These are phyloP conservation scores for Palythoa grandis DNA, from an alignment of 92 coral and sea anemone species.

Conservation along the genomic window DNA sequence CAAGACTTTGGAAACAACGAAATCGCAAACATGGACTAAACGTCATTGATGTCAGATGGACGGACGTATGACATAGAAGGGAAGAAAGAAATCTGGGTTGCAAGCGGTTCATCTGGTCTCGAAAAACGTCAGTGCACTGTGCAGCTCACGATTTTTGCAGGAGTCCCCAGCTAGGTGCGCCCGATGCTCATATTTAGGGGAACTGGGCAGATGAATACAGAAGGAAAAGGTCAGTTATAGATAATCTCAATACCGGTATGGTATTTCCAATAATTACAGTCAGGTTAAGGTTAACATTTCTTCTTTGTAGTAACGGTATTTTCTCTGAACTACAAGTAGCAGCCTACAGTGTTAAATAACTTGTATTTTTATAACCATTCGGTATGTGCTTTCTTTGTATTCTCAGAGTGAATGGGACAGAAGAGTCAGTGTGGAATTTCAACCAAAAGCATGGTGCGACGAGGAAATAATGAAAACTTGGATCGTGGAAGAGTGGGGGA, in stretches of 20 bases:
- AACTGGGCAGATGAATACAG: too few species aligned
- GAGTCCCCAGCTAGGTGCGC: neutral
- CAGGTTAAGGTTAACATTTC: too few species aligned
- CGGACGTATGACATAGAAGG: constrained; percentile 39
- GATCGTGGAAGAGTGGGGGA: constrained; percentile 40
- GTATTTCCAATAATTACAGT: too few species aligned
- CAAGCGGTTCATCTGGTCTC: constrained; percentile 42
- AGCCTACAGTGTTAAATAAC: too few species aligned
- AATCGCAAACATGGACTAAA: constrained; percentile 31
- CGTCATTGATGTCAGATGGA: constrained; percentile 8
- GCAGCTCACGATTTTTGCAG: constrained; percentile 52
- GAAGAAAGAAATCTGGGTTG: constrained; percentile 43
- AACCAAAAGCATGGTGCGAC: constrained; percentile 50
- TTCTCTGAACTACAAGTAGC: too few species aligned
- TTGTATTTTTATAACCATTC: too few species aligned
- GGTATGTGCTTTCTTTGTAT: too few species aligned
- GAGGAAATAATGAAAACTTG: too few species aligned
- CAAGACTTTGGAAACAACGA: constrained; percentile 29
- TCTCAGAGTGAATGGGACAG: constrained; percentile 18
- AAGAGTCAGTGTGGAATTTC: constrained; percentile 27
- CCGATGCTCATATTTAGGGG: neutral
- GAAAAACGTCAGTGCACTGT: constrained; percentile 56
- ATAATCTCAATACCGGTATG: too few species aligned
- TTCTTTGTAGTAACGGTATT: too few species aligned
- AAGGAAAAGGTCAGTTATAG: too few species aligned